phyloP scores from a whole-genome alignment of 2,113 vertebrate species.

The Myanophis thanlyinensis region DNA sequence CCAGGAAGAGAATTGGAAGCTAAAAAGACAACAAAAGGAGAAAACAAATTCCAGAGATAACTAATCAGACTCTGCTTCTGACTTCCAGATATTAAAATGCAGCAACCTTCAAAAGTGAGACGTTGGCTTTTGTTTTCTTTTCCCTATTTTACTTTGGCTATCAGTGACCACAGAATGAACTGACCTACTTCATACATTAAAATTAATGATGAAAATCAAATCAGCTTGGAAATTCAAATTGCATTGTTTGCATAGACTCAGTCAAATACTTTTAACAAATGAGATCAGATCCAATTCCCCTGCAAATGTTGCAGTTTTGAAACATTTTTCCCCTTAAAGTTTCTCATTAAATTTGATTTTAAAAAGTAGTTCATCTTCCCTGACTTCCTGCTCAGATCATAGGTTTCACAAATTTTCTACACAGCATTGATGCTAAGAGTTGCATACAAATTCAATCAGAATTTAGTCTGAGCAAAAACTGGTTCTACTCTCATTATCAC shows the following conservation, averaged over 20 bases:
- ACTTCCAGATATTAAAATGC: constrained; percentile 98
- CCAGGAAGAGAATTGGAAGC: constrained; percentile 91
- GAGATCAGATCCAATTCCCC: background rate
- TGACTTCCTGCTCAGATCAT: background rate
- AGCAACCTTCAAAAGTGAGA: constrained; percentile 79
- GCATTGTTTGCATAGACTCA: background rate
- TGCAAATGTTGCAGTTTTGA: background rate
- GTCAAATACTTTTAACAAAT: background rate
- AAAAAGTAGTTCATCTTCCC: background rate
- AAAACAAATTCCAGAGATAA: constrained; percentile 93
- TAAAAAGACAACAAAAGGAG: constrained; percentile 98
- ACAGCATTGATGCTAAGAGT: background rate
- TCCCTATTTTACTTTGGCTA: background rate
- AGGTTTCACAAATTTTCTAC: background rate
- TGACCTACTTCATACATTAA: background rate
- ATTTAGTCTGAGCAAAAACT: too few relatives aligned
- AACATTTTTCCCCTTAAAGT: background rate
- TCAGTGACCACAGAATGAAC: background rate
- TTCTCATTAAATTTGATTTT: background rate
- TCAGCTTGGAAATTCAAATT: background rate
- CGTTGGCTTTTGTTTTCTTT: constrained; percentile 47
- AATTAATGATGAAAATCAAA: background rate
- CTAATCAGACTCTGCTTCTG: constrained; percentile 97
- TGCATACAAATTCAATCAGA: background rate
- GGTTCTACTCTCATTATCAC: too few relatives aligned